Base-by-base conservation (phyloP, 1,140 invertebrate genomes). In the Andricus grossulariae region DNA sequence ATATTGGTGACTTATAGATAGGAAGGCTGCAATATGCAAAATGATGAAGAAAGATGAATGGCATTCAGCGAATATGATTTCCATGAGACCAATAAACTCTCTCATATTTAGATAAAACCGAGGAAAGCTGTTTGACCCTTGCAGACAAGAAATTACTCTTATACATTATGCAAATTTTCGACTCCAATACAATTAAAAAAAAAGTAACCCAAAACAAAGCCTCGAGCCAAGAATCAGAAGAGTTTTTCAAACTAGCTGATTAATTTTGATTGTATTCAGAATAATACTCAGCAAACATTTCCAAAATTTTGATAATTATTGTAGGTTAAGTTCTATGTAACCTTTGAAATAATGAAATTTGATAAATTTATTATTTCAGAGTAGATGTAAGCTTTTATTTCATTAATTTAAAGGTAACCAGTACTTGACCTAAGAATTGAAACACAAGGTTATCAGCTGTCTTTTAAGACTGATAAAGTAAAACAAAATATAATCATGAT, bases 21-120 rank as follows among this genome's bases (percentile, higher is more conserved):
- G 21, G 60, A 66, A 66, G 32, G 32, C 16, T 32, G 25, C 60
- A 66, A 66, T 39, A 39, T 66, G 60, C 60, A 66, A 21, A 15
- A n/a, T 66, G 60, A 66, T 66, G 25, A 66, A 45, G 39, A 66
- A 66, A 66, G 60, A 66, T 66, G 60, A 66, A 66, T 66, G 25
- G 60, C 60, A 66, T 66, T 66, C 60, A 45, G 60, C 12, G 45
- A 66, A 66, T 21, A 66, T 66, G 60, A 66, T 66, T 66, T 66
- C 16, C 60, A 39, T 39, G 60, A 66, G 60, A 66, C 60, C 13
- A 16, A 32, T 60, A 66, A 32, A 39, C 32, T 66, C 60, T 66
- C n/a, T 66, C 60, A 66, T 66, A 45, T 66, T 39, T 66, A 66
- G 60, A 66, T 66, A 66, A 66, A 57, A 39, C 21, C 21, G 60